Conservation (phyloP, 2,113 vertebrate genomes). For the Protomyctophum bolini region DNA sequence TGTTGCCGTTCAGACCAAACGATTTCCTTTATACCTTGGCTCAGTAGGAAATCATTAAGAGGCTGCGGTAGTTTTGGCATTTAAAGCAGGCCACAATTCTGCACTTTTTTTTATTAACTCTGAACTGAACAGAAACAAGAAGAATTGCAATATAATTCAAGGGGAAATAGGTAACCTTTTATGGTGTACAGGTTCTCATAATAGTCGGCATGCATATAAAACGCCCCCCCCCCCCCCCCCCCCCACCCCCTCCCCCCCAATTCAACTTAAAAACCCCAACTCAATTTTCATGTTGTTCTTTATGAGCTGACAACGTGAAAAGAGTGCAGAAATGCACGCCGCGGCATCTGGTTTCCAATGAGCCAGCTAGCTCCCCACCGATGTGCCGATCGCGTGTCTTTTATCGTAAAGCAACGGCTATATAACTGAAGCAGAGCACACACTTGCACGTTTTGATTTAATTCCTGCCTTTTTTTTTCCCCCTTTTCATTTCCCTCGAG, state of each 20-base stretch:
- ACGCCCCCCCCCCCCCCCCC: neutral
- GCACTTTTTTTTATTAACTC: conserved; percentile 36
- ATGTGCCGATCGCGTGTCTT: conserved; percentile 32
- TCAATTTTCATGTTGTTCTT: conserved; percentile 23
- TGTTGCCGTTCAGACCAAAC: neutral
- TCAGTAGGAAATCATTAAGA: conserved; percentile 34
- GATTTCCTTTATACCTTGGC: conserved; percentile 9
- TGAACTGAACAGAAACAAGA: conserved; percentile 27
- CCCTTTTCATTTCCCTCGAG: neutral
- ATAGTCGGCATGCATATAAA: neutral
- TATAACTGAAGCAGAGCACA: conserved; percentile 16
- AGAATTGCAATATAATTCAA: conserved; percentile 16
- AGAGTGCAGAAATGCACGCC: conserved; percentile 10
- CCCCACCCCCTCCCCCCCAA: neutral
- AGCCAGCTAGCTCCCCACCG: conserved; percentile 3
- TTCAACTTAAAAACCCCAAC: neutral
- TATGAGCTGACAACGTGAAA: conserved; percentile 42
- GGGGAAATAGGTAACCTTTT: conserved; percentile 21
- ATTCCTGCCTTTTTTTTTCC: conserved; percentile 13
- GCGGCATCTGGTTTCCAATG: conserved; percentile 42
- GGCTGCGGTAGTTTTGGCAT: conserved; percentile 25
- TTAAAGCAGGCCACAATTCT: conserved; percentile 28
- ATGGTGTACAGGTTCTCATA: conserved; percentile 22
- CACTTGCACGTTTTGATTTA: neutral
- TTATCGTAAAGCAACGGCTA: conserved; percentile 13